Base-by-base conservation (phyloP, 2,888 invertebrate genomes). In the Latrodectus elegans region DNA sequence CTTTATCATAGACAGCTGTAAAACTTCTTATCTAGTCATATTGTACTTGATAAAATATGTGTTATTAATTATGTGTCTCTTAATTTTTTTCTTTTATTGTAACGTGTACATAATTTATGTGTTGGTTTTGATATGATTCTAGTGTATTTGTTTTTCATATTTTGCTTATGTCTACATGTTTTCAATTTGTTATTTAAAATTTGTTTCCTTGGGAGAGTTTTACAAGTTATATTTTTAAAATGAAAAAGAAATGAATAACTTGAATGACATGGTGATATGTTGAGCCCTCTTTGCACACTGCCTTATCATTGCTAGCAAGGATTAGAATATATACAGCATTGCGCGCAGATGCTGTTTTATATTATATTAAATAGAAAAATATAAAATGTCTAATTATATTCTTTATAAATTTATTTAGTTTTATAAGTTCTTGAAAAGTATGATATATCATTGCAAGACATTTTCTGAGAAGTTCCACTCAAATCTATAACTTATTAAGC, bases 201-300 rank as follows among this genome's bases (percentile, higher is more conserved):
- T 38, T 38, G 38, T 38, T 38, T 38, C 38, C 38, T 38, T 38
- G 38, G 38, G 38, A 38, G 38, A 38, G 38, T 38, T 38, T 38
- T 38, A 38, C 38, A 38, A 38, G 38, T 38, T 38, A 38, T 38
- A 67, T 76, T 51, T 82, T 81, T 81, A 70, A 74, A 55, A 68
- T 72, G 72, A 71, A 73, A 76, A 86, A n/a, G 68, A 53, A 73
- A 84, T 67, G 77, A 73, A 84, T 14, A 71, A 53, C 64, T 72
- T 86, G 68, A 77, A 75, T 76, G 81, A 75, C 75, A 84, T 79
- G 79, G 88, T 88, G 88, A 88, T 88, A 88, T 84, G 88, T 88
- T 88, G 82, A 79, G 88, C 88, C 84, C 88, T 60, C 60, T 88
- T 88, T 84, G 88, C 88, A 88, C 88, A 88, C 88, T 88, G 88